Evolutionary conservation across 2,888 invertebrate genomes (phyloP), one percentile per base, ranked within the genome.

Genomic region (Stenotaenia linearis): DNA sequence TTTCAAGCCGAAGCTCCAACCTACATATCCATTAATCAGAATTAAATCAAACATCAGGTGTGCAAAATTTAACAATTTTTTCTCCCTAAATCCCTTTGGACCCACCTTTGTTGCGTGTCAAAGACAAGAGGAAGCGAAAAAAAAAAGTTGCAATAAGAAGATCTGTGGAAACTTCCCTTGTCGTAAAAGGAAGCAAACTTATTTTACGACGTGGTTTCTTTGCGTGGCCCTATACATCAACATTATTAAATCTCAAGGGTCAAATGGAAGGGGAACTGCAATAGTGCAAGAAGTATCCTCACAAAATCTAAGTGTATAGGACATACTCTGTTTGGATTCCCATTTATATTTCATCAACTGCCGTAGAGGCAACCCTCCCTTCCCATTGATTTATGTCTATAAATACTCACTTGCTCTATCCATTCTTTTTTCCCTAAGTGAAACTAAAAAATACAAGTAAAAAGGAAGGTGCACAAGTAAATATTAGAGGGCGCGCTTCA

Each of bases 161-260:
- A 75, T 75, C 30, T 75, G 0, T 12, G 35, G 21, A 75, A 75
- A 75, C 76, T 75, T 75, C 37, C 69, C 37, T 32, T 37, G 76
- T 75, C 76, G 76, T 75, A 75, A 75, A 75, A 32, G 76, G 76
- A 75, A 75, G 76, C 30, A 45, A 77, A 77, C 37, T 77, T 45
- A 45, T 77, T 77, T 77, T 77, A 77, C 77, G 77, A 77, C 45
- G 77, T 77, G 77, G 76, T 77, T 77, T 77, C 77, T 77, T 28
- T 45, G 77, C 77, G 77, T 77, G 77, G 45, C 78, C 61, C 56
- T 78, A 78, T 78, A 78, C 61, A 78, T 78, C 78, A 78, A 78
- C 56, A 78, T 78, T 78, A 78, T 78, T 78, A 78, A 78, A 78
- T 37, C 78, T 61, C 78, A 23, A 61, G 78, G 61, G 78, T 61